phyloP scores from a whole-genome alignment of 2,888 invertebrate genomes.

The Andrena fulva region DNA sequence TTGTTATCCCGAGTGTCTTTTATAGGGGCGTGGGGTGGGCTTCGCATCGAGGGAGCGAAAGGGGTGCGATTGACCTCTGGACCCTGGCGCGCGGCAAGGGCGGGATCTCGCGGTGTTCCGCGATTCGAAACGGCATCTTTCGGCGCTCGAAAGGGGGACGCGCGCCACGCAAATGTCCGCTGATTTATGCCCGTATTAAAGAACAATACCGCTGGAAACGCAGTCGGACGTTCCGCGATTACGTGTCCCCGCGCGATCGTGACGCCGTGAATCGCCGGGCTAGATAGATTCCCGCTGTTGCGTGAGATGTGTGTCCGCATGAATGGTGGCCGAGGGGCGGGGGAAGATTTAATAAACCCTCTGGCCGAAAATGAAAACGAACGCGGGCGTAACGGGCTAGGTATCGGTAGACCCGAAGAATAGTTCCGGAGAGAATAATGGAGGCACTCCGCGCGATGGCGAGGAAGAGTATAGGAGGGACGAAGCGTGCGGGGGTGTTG shows the following conservation, averaged over 20 bases:
- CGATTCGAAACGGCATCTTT: conserved; percentile 48
- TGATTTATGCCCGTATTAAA: conserved; percentile 45
- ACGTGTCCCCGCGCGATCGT: conserved; percentile 6
- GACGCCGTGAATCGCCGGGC: not conserved
- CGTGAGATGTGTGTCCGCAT: not conserved
- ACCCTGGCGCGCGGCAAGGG: not conserved
- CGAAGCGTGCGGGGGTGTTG: not conserved
- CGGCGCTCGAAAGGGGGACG: not conserved
- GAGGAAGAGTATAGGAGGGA: not conserved
- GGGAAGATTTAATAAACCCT: conserved; percentile 50
- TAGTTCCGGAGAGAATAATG: conserved; percentile 47
- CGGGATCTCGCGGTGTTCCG: conserved; percentile 14
- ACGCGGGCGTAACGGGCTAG: conserved; percentile 30
- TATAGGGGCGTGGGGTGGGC: not conserved
- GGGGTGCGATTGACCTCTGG: conserved; percentile 27
- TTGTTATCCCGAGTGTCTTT: conserved; percentile 45
- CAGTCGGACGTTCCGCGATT: conserved; percentile 14
- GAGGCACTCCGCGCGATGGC: conserved; percentile 49
- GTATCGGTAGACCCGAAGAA: conserved; percentile 44
- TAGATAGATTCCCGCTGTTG: conserved; percentile 11
- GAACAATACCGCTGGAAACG: conserved; percentile 26
- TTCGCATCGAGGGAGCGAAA: not conserved
- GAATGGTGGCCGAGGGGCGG: not conserved
- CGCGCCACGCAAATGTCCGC: conserved; percentile 35
- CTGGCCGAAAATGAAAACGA: conserved; percentile 44